Percentiles rank a stretch among this genome's conserved stretches.
Conservation (phyloP, 2,113 vertebrate genomes). For the Pristiophorus japonicus region DNA sequence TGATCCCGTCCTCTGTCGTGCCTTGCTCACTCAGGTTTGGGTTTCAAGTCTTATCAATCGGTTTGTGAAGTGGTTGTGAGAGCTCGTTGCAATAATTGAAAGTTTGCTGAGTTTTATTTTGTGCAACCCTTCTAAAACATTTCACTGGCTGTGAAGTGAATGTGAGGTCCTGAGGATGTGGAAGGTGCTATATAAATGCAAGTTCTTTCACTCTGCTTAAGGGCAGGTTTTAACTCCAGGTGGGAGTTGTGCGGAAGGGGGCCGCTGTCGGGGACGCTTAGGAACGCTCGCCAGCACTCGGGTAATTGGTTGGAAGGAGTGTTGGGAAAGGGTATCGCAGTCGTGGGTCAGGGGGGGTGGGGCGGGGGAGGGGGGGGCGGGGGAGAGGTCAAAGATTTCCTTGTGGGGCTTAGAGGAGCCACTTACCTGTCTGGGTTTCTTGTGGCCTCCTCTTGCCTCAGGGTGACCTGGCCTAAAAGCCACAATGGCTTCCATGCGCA, state of each 20-base stretch:
- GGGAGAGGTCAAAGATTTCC: background rate
- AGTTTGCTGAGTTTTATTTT: background rate
- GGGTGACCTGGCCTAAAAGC: too few relatives aligned
- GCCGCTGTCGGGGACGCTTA: background rate
- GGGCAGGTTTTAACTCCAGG: background rate
- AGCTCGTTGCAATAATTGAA: background rate
- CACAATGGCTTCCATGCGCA: background rate
- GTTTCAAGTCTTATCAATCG: background rate
- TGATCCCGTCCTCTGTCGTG: background rate
- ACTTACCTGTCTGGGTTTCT: background rate
- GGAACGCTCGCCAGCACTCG: background rate
- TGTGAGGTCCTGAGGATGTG: background rate
- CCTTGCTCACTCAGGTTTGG: background rate
- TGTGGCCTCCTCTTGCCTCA: background rate
- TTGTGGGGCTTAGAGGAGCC: background rate
- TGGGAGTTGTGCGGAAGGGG: background rate
- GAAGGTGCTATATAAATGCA: background rate
- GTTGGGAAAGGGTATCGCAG: background rate
- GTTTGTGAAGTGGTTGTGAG: background rate
- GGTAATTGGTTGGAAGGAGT: background rate
- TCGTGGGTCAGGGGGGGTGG: background rate
- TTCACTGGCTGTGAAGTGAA: background rate
- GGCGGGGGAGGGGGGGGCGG: too few relatives aligned
- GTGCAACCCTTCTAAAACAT: background rate
- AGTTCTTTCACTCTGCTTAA: background rate